A percentile compares a stretch with the other conserved stretches of the same genome.
Evolutionary conservation across 2,888 invertebrate species (phyloP).

Genomic region (Apamea monoglypha): DNA sequence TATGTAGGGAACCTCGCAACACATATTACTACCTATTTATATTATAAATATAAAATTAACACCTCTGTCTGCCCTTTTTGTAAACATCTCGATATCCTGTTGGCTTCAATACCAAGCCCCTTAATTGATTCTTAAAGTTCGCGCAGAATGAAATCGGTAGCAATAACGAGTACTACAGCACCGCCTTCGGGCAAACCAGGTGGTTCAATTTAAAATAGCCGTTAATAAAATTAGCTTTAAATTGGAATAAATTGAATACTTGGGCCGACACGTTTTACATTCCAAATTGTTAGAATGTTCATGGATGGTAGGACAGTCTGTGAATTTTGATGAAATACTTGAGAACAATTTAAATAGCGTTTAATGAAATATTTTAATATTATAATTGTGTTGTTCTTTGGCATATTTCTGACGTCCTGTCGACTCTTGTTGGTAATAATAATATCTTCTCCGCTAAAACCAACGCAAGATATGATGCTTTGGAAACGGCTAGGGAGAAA

Average conservation of each 20-base stretch:
- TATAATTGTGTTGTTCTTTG: neutral
- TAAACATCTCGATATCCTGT: constrained; percentile 33
- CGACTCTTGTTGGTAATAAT: neutral
- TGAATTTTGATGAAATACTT: constrained; percentile 42
- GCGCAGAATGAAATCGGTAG: constrained; percentile 33
- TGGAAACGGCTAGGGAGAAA: neutral
- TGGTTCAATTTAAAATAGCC: constrained; percentile 36
- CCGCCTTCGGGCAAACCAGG: constrained; percentile 46
- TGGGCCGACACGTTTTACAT: constrained; percentile 37
- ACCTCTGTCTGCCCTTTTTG: constrained; percentile 8
- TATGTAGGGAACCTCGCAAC: no score
- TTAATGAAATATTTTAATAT: neutral
- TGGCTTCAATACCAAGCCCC: constrained; percentile 19
- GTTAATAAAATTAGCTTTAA: constrained; percentile 44
- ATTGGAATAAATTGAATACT: constrained; percentile 52
- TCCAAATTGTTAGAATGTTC: constrained; percentile 41
- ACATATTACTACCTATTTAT: no score
- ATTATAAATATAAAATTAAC: neutral
- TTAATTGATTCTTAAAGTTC: constrained; percentile 50
- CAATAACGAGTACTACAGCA: constrained; percentile 44
- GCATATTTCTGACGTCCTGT: neutral
- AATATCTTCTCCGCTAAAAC: neutral
- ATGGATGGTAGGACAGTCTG: neutral
- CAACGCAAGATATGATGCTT: neutral
- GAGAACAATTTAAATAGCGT: constrained; percentile 6